Base-by-base conservation (phyloP, 2,797 vertebrate species). In the Oryzias dopingdopingensis region DNA sequence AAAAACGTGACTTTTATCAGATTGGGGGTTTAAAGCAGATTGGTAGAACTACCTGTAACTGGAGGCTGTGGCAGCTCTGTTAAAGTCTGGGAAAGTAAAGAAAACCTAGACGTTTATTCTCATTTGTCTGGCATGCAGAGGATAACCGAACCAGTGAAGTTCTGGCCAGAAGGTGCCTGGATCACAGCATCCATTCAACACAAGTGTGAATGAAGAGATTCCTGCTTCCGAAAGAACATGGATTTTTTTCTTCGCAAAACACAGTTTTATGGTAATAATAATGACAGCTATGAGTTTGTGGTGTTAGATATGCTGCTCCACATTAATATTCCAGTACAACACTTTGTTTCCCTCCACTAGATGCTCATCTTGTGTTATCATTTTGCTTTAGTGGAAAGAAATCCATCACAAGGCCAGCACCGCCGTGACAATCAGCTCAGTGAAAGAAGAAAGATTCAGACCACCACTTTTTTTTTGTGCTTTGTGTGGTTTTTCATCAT, bases 401-500 rank as follows among this genome's bases (percentile, higher is more conserved):
- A 37, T 37, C 32, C 32, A 37, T 37, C 32, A 37, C 32, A 53
- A 48, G n/a, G 17, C 42, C 26, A 7, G 32, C 50, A 10, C 42
- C 16, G 14, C 20, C 14, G 12, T 50, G 46, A 40, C 51, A 24
- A 23, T 42, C 41, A 40, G 49, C 14, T 17, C 24, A 14, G 13
- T 18, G 24, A 51, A 20, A 15, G 26, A 40, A 13, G 42, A 56
- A 32, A 22, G 17, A 50, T 62, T 48, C 51, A 50, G 42, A 44
- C 18, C 16, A 32, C n/a, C 16, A 7, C 47, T 50, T 14, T 17
- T 29, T 45, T 64, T 53, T 52, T 56, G 5, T 50, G 14, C 17
- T 68, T 56, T 47, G 1, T 51, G 22, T 10, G 1, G 15, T 8
- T 66, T 50, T 65, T 62, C 41, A 62, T 53, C 50, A 59, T 74